phyloP scores from a whole-genome alignment of 2,113 vertebrate species.

The Archocentrus centrarchus region DNA sequence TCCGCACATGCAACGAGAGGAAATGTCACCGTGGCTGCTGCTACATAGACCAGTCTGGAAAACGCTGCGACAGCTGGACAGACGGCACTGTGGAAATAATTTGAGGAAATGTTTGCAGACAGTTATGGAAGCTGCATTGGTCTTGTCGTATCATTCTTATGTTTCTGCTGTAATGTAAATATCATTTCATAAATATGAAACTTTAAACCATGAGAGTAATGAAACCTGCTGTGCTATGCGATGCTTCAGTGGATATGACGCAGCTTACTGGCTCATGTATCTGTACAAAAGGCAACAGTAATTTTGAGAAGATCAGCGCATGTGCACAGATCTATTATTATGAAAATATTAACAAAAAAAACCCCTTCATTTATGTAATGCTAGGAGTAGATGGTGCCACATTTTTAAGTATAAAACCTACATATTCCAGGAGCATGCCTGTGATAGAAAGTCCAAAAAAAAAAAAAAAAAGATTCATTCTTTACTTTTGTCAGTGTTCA shows the following conservation, averaged over 20 bases:
- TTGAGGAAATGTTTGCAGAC: constrained; percentile 36
- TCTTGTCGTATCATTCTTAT: neutral
- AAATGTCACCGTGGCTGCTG: neutral
- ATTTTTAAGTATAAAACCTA: constrained; percentile 21
- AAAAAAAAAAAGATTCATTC: constrained; percentile 18
- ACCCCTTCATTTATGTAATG: neutral
- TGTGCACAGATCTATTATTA: constrained; percentile 18
- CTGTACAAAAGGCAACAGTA: constrained; percentile 1
- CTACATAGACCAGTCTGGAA: constrained; percentile 10
- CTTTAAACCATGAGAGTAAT: constrained; percentile 23
- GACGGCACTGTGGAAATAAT: constrained; percentile 42
- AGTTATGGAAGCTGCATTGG: constrained; percentile 19
- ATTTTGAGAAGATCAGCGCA: constrained; percentile 21
- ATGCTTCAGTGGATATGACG: constrained; percentile 8
- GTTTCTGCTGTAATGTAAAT: neutral
- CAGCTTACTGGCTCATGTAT: neutral
- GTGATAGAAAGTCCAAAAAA: neutral
- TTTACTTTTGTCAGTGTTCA: constrained; percentile 29
- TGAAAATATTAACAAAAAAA: constrained; percentile 27
- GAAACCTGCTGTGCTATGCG: constrained; percentile 36
- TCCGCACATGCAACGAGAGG: neutral
- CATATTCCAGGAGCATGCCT: neutral
- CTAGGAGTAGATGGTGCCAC: constrained; percentile 16
- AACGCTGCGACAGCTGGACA: constrained; percentile 32
- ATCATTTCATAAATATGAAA: constrained; percentile 49